These are phyloP conservation scores for Fundulus diaphanus DNA, from an alignment of 2,797 vertebrate genomes.

Conservation along the genomic window DNA sequence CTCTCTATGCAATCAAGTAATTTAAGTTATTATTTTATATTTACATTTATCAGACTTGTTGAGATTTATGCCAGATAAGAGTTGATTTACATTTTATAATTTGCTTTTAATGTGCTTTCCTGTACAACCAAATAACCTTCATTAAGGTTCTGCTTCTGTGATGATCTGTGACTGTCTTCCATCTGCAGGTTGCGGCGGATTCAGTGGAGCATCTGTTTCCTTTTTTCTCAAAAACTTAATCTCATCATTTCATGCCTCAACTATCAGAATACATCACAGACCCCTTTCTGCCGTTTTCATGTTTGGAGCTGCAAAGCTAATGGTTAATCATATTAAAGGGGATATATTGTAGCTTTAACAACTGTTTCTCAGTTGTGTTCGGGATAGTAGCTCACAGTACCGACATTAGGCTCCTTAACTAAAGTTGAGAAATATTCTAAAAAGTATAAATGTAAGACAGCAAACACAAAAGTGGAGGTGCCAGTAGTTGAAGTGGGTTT, in stretches of 20 bases:
- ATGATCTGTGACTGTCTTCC: not conserved
- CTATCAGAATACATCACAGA: not conserved
- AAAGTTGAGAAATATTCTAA: not conserved
- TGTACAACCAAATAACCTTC: not conserved
- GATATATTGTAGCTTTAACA: not conserved
- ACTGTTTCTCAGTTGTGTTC: not conserved
- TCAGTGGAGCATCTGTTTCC: conserved; percentile 41
- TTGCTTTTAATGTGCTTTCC: not conserved
- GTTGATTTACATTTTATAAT: conserved; percentile 43
- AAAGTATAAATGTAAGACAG: not conserved
- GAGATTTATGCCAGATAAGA: conserved; percentile 41
- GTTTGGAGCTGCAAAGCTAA: conserved; percentile 55
- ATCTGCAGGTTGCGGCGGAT: conserved; percentile 20
- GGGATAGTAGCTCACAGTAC: not conserved
- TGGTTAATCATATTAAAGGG: conserved; percentile 43
- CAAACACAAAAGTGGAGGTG: not conserved
- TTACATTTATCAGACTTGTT: conserved; percentile 15
- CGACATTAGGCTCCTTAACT: not conserved
- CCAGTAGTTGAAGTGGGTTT: not conserved
- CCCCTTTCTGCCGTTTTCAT: conserved; percentile 16
- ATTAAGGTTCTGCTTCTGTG: not conserved
- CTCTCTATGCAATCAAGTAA: conserved; percentile 10
- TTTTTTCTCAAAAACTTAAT: conserved; percentile 32
- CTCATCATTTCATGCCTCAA: conserved; percentile 24
- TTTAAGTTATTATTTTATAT: conserved; percentile 13